Conservation (phyloP, 2,797 vertebrate genomes). For the Morelia viridis region DNA sequence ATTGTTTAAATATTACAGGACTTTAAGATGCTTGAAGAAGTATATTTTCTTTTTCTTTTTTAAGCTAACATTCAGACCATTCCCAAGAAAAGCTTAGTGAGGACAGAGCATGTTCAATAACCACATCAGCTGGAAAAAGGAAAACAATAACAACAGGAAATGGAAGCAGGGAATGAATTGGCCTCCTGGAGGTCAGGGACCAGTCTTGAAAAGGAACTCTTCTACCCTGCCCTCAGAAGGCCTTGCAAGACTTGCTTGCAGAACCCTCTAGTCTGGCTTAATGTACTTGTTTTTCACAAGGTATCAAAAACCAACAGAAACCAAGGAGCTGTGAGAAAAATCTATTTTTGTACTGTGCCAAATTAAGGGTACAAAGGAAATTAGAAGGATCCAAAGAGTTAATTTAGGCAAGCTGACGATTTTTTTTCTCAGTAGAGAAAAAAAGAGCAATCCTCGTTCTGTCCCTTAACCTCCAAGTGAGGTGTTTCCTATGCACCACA, state of each 20-base stretch:
- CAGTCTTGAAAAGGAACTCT: not conserved
- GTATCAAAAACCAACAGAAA: not conserved
- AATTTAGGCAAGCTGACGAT: not conserved
- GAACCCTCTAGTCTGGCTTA: not conserved
- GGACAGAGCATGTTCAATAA: too few relatives aligned
- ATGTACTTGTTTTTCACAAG: not conserved
- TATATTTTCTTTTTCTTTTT: too few relatives aligned
- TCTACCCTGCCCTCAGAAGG: not conserved
- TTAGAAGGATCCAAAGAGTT: not conserved
- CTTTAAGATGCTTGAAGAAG: too few relatives aligned
- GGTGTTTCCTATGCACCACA: not conserved
- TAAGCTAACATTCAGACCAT: too few relatives aligned
- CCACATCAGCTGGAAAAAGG: too few relatives aligned
- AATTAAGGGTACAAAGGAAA: too few relatives aligned
- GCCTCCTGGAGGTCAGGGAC: too few relatives aligned
- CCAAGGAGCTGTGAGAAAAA: not conserved
- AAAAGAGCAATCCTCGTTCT: not conserved
- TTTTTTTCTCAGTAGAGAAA: not conserved
- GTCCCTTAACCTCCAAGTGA: not conserved
- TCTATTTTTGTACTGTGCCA: not conserved
- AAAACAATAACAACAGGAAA: too few relatives aligned
- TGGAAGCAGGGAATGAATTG: too few relatives aligned
- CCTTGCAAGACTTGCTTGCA: not conserved
- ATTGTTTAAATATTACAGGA: too few relatives aligned
- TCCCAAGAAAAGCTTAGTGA: too few relatives aligned